A percentile compares a stretch with the other conserved stretches of the same genome.
These are phyloP conservation scores for Riptortus pedestris DNA, from an alignment of 1,140 invertebrate genomes.

Conservation along the genomic window DNA sequence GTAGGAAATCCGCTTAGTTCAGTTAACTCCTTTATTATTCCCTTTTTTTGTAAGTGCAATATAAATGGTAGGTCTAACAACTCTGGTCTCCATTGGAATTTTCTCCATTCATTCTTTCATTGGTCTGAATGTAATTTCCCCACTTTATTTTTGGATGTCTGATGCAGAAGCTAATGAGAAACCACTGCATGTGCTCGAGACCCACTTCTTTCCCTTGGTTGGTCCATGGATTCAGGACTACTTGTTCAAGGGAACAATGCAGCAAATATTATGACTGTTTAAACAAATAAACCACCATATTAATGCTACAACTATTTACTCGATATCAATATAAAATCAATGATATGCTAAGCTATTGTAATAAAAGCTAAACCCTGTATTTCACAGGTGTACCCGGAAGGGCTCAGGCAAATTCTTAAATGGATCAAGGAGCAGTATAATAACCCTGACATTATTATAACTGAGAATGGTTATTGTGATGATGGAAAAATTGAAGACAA, in stretches of 20 bases:
- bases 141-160: too few species aligned
- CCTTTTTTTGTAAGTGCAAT: too few species aligned
- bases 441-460: neutral
- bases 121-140: too few species aligned
- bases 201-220: too few species aligned
- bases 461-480: constrained; percentile 10
- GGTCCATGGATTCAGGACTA: neutral
- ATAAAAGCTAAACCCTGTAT: neutral
- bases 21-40: too few species aligned
- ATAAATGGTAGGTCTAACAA: too few species aligned
- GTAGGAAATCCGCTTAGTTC: too few species aligned
- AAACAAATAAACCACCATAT: neutral
- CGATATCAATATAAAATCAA: neutral
- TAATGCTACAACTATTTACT: neutral
- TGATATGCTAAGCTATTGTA: neutral
- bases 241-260: neutral
- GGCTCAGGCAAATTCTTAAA: neutral
- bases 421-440: neutral
- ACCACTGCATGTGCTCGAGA: too few species aligned
- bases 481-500: neutral
- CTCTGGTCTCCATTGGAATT: too few species aligned
- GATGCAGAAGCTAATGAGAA: too few species aligned
- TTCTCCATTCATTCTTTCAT: too few species aligned
- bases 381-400: neutral
- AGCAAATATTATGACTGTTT: neutral